Conservation (phyloP, 2,113 vertebrate species). For the Tenrec ecaudatus region DNA sequence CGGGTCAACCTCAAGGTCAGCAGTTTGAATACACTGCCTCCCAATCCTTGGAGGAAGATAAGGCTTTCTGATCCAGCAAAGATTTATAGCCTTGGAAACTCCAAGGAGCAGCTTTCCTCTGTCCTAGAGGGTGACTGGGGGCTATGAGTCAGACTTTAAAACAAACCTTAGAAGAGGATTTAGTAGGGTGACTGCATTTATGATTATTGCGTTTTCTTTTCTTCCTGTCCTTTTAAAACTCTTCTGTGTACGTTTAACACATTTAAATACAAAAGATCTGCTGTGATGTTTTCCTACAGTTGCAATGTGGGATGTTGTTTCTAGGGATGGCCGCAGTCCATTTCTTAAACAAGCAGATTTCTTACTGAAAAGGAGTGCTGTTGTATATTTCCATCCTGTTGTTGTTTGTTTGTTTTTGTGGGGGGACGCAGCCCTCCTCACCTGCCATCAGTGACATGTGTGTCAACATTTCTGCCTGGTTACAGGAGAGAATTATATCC, state of each 20-base stretch:
- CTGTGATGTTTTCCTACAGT: neutral
- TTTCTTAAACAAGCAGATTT: neutral
- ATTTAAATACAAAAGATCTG: neutral
- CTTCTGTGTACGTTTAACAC: neutral
- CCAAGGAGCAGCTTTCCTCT: too few species aligned
- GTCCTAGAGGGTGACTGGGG: too few species aligned
- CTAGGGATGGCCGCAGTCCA: neutral
- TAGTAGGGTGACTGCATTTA: neutral
- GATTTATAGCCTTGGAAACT: too few species aligned
- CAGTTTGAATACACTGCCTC: too few species aligned
- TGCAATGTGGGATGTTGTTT: slow-evolving; percentile 11
- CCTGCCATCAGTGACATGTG: slow-evolving; percentile 9
- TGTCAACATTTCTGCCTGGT: neutral
- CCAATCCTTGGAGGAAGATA: too few species aligned
- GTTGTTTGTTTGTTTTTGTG: neutral
- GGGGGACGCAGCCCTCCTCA: too few species aligned
- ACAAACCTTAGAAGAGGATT: neutral
- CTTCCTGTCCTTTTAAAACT: neutral
- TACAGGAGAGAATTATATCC: neutral
- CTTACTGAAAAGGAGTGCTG: neutral
- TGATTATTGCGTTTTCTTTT: neutral
- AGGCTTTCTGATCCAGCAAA: too few species aligned
- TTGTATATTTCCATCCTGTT: neutral
- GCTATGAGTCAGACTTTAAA: too few species aligned
- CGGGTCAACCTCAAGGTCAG: too few species aligned